Evolutionary conservation across 2,888 invertebrate genomes (phyloP).

Genomic region (Argyresthia goedartella): DNA sequence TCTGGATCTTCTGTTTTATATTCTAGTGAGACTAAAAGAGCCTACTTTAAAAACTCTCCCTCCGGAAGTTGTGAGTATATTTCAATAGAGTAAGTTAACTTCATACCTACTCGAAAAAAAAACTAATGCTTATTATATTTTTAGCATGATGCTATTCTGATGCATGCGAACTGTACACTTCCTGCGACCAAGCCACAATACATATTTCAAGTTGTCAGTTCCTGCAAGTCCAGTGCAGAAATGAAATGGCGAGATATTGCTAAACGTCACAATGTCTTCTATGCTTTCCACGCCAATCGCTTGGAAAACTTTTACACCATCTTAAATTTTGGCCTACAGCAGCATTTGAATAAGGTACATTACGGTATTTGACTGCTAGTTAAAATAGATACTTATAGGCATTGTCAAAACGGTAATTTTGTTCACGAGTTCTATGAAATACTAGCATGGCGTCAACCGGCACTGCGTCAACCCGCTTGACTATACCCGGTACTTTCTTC

Average conservation of each 20-base stretch:
- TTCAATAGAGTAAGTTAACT: neutral
- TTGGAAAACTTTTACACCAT: slow-evolving; percentile 87
- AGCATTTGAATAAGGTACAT: slow-evolving; percentile 75
- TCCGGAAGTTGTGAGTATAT: slow-evolving; percentile 52
- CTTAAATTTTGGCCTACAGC: slow-evolving; percentile 81
- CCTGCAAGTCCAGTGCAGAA: slow-evolving; percentile 67
- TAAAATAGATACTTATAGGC: no score
- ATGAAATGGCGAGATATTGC: slow-evolving; percentile 71
- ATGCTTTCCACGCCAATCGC: slow-evolving; percentile 85
- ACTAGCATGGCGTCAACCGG: no score
- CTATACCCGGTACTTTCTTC: no score
- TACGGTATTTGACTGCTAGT: no score
- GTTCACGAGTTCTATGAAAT: no score
- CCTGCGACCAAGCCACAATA: slow-evolving; percentile 71
- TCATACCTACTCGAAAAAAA: neutral
- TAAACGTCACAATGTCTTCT: slow-evolving; percentile 69
- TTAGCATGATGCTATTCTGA: slow-evolving; percentile 69
- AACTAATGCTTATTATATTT: neutral
- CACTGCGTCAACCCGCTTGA: no score
- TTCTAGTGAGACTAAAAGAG: slow-evolving; percentile 73
- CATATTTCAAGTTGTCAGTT: slow-evolving; percentile 75
- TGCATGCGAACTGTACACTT: slow-evolving; percentile 36
- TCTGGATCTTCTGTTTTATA: slow-evolving; percentile 76
- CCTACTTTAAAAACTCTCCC: slow-evolving; percentile 70
- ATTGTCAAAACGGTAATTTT: no score